Conservation (phyloP, 2,797 vertebrate genomes). For the Anguilla marmorata region DNA sequence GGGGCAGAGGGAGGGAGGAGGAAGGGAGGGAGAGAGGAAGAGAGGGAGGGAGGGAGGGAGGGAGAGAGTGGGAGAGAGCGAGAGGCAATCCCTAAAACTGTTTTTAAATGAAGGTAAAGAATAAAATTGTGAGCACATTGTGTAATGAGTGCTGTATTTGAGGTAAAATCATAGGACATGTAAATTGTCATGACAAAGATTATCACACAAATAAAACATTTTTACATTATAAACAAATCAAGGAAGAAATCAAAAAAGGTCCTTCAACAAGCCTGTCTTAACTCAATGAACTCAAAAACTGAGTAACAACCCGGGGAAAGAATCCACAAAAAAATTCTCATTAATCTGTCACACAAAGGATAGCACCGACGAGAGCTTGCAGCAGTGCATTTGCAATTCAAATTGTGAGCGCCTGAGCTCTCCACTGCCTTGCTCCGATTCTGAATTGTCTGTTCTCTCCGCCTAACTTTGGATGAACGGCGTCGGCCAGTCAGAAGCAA, state of each 20-base stretch:
- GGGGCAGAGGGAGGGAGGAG: neutral
- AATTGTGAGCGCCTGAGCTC: constrained; percentile 46
- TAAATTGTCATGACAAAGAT: neutral
- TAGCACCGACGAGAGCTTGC: constrained; percentile 68
- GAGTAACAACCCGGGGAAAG: constrained; percentile 5
- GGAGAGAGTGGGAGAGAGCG: neutral
- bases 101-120: constrained; percentile 16
- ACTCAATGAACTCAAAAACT: neutral
- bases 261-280: neutral
- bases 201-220: neutral
- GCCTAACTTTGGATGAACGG: constrained; percentile 25
- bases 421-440: constrained; percentile 16
- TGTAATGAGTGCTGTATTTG: neutral
- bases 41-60: neutral
- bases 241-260: neutral
- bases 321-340: constrained; percentile 45
- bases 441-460: constrained; percentile 18
- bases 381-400: constrained; percentile 73
- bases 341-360: constrained; percentile 69
- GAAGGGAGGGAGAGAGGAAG: neutral
- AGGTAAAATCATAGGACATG: neutral
- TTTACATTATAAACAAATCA: neutral
- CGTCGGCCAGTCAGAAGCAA: constrained; percentile 10
- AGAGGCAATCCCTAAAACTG: neutral
- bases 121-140: neutral